Evolutionary conservation across 2,888 invertebrate species (phyloP).

Genomic region (Ornithoptera alexandrae): DNA sequence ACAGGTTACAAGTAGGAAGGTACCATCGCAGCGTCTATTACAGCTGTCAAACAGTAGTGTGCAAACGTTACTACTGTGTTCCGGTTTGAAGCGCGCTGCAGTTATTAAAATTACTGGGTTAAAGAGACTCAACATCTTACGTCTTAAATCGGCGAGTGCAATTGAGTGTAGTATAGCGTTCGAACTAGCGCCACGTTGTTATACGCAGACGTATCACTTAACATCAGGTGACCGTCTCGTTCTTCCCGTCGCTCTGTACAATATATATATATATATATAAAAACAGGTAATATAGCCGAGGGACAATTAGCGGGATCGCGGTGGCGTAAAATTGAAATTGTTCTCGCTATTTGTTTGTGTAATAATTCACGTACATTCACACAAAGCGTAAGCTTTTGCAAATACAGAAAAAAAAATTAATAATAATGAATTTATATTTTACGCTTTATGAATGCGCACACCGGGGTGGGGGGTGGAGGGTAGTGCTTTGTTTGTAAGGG

Average conservation of each 20-base stretch:
- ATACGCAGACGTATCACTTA: background rate
- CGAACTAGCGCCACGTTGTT: no score
- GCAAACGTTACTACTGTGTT: no score
- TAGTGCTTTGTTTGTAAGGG: background rate
- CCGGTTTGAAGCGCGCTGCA: no score
- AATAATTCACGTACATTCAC: conserved; percentile 13
- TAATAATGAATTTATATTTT: background rate
- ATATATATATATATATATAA: background rate
- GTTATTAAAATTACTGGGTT: no score
- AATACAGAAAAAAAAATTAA: conserved; percentile 2
- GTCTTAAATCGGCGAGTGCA: no score
- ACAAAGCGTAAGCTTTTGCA: conserved; percentile 4
- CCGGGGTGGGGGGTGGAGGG: background rate
- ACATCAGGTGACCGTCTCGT: no score
- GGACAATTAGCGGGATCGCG: conserved; percentile 10
- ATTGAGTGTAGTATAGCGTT: no score
- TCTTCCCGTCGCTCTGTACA: no score
- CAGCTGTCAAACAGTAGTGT: no score
- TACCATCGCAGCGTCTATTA: no score
- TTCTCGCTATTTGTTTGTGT: conserved; percentile 20
- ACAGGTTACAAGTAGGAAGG: no score
- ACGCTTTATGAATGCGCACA: background rate
- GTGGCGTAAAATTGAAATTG: conserved; percentile 24
- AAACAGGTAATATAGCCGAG: conserved; percentile 4
- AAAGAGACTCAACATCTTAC: no score